Evolutionary conservation across 2,888 invertebrate species (phyloP).

Genomic region (Dicranocentrus wangi): DNA sequence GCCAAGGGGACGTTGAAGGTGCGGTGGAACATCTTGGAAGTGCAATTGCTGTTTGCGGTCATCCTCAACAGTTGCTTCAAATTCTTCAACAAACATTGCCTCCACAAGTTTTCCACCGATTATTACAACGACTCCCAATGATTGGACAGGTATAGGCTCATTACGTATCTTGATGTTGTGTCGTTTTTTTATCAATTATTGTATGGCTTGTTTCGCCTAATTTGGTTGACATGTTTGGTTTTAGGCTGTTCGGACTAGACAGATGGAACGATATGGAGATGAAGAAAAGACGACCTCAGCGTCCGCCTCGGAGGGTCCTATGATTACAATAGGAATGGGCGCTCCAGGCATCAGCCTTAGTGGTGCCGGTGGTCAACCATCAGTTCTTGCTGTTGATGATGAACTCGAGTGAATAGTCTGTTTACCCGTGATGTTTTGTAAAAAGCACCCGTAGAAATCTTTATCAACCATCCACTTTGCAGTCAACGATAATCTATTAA

Average conservation of each 20-base stretch:
- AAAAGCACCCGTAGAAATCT: slow-evolving; percentile 16
- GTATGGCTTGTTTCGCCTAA: too few relatives aligned
- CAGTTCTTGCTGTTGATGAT: slow-evolving; percentile 68
- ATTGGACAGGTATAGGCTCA: slow-evolving; percentile 78
- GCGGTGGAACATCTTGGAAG: slow-evolving; percentile 97
- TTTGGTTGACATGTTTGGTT: too few relatives aligned
- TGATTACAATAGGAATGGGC: slow-evolving; percentile 56
- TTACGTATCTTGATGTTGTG: neutral
- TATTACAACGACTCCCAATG: slow-evolving; percentile 87
- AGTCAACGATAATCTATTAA: slow-evolving; percentile 2
- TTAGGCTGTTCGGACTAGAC: slow-evolving; percentile 70
- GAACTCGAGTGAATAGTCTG: slow-evolving; percentile 68
- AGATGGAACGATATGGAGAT: slow-evolving; percentile 70
- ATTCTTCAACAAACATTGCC: slow-evolving; percentile 96
- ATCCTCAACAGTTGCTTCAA: slow-evolving; percentile 90
- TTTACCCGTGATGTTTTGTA: slow-evolving; percentile 14
- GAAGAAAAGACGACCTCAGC: slow-evolving; percentile 40
- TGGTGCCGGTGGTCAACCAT: slow-evolving; percentile 35
- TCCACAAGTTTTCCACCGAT: slow-evolving; percentile 92
- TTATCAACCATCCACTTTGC: slow-evolving; percentile 42
- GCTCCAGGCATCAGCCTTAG: slow-evolving; percentile 34
- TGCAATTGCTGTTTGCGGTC: slow-evolving; percentile 97
- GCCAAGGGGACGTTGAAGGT: slow-evolving; percentile 88
- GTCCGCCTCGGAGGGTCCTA: slow-evolving; percentile 44
- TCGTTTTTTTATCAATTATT: neutral